Conservation (phyloP, 2,888 invertebrate genomes). For the Drosophila borborema region DNA sequence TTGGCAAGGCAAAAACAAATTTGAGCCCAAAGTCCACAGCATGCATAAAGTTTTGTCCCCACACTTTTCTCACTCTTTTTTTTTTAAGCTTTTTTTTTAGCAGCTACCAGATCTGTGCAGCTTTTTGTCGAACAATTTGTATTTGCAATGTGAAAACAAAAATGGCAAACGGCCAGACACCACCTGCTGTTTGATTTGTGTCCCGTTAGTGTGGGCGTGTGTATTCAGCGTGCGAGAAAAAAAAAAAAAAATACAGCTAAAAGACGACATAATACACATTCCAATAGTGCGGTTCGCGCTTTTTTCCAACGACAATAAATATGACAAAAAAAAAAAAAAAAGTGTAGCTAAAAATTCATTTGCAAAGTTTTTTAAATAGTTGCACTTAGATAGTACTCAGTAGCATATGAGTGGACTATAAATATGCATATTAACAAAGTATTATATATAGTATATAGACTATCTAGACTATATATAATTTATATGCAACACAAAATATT, state of each 20-base stretch:
- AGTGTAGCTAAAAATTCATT: conserved; percentile 30
- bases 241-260: not conserved
- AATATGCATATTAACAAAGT: not conserved
- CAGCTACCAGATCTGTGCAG: not conserved
- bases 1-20: conserved; percentile 58
- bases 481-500: too few species aligned
- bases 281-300: conserved; percentile 15
- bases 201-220: conserved; percentile 4
- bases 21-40: conserved; percentile 35
- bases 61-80: not conserved
- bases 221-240: not conserved
- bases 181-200: conserved; percentile 80
- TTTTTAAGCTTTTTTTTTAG: conserved; percentile 19
- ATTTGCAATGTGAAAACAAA: conserved; percentile 75
- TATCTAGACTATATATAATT: too few species aligned
- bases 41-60: conserved; percentile 12
- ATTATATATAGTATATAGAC: too few species aligned
- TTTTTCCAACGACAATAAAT: conserved; percentile 16
- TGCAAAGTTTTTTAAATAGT: conserved; percentile 1
- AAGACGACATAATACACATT: conserved; percentile 4
- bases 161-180: conserved; percentile 58
- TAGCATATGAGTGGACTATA: not conserved
- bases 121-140: conserved; percentile 63
- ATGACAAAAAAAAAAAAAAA: conserved; percentile 29
- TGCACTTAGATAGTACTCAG: not conserved